These are phyloP conservation scores for Myzus persicae DNA, from an alignment of 1,140 invertebrate genomes.

Conservation along the genomic window DNA sequence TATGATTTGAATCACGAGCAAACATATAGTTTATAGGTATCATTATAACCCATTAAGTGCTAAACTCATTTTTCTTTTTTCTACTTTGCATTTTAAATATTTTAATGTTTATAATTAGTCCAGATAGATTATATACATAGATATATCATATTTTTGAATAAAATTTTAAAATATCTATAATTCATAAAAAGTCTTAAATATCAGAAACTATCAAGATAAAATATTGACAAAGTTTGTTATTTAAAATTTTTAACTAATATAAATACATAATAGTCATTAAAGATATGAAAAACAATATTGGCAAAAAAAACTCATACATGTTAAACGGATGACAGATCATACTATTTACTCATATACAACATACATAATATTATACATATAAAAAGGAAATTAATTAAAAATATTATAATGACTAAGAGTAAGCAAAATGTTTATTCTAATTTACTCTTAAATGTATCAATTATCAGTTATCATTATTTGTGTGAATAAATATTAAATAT, in stretches of 20 bases:
- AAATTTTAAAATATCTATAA: neutral
- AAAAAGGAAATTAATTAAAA: neutral
- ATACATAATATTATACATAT: neutral
- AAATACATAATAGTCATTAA: neutral
- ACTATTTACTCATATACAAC: neutral
- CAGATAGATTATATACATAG: neutral
- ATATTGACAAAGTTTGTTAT: neutral
- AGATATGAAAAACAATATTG: neutral
- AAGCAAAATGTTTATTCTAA: neutral
- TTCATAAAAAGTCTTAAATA: neutral
- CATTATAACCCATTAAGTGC: neutral
- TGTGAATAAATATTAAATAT: neutral
- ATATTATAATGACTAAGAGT: neutral
- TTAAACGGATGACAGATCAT: neutral
- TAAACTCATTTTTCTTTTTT: neutral
- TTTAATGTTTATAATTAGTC: neutral
- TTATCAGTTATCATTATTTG: neutral
- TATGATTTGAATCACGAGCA: neutral
- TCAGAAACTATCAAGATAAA: neutral
- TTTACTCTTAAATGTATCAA: neutral
- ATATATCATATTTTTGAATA: neutral
- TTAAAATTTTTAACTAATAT: neutral
- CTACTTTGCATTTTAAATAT: neutral
- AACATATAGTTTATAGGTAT: neutral
- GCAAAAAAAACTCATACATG: neutral